phyloP scores from a whole-genome alignment of 2,888 invertebrate genomes.

The Agrotis exclamationis region DNA sequence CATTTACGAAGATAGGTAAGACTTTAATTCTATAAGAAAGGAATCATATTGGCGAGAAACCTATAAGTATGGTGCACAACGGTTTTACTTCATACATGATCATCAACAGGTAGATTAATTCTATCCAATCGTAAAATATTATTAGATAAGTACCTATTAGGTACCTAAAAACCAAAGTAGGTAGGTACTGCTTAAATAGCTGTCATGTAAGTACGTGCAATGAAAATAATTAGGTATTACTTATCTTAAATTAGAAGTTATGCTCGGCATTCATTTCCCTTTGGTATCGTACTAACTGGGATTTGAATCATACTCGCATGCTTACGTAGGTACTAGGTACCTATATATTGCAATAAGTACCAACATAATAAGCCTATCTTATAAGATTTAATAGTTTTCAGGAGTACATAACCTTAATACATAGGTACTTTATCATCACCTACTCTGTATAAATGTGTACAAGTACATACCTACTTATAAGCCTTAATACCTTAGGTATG shows the following conservation, averaged over 20 bases:
- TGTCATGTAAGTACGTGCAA: background rate
- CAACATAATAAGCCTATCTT: background rate
- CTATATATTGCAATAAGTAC: slow-evolving; percentile 1
- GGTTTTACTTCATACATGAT: slow-evolving; percentile 23
- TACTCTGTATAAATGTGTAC: no score
- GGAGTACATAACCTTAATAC: background rate
- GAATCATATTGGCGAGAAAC: slow-evolving; percentile 38
- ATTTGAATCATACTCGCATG: slow-evolving; percentile 2
- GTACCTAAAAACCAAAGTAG: background rate
- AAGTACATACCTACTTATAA: no score
- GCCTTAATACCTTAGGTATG: no score
- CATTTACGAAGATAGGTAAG: slow-evolving; percentile 86
- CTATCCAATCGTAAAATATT: no score
- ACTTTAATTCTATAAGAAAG: slow-evolving; percentile 20
- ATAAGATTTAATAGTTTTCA: background rate
- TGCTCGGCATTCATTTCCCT: background rate
- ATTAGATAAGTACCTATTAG: no score
- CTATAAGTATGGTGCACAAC: slow-evolving; percentile 9
- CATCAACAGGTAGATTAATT: slow-evolving; percentile 36
- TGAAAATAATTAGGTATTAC: no score
- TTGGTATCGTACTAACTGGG: background rate
- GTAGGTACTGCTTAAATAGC: background rate
- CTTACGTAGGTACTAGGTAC: background rate
- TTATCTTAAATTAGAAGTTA: background rate
- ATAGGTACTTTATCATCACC: background rate